Evolutionary conservation across 1,140 invertebrate species (phyloP), one percentile per base, ranked within the genome.

Genomic region (Geopemphigus sp.): DNA sequence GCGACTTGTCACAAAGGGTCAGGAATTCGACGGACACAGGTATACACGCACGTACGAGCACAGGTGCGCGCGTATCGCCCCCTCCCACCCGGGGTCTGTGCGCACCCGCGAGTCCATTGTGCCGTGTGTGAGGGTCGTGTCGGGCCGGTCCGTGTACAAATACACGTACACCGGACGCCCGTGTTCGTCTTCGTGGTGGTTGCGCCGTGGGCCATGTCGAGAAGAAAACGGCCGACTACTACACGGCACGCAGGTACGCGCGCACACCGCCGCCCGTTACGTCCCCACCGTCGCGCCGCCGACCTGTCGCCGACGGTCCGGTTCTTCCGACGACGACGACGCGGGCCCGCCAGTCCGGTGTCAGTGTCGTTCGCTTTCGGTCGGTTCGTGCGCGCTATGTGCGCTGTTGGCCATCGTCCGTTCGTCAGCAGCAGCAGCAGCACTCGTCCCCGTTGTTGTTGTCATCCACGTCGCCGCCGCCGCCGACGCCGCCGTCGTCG

Each of bases 1-100:
- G 73, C 17, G 73, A 76, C 73, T 76, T 59, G 73, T 76, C 29
- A 76, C 73, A 54, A 47, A 76, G 73, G 73, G 73, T 76, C 73
- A 76, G 56, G 32, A 76, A 76, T 76, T 76, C 56, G n/a, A n/a
- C 72, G 54, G 24, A 26, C n/a, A 59, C 70, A 72, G 70, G 70
- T 54, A 73, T 12, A 66, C 32, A 56, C 64, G 12, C n/a, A 29
- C 17, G 0, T 5, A 29, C 22, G 15, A 5, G 59, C 29, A 61
- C 61, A 63, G 61, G 26, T 29, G 61, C 26, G 15, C 59, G 26
- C 24, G 26, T 63, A 63, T 24, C 59, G 15, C 59, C 24, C 14
- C 61, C 61, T 24, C 26, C 26, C 26, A 32, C 61, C 29, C 29
- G 29, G 26, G 32, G 32, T 39, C 32, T 39, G 32, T 8, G 32